Evolutionary conservation across 2,888 invertebrate genomes (phyloP), one percentile per base, ranked within the genome.

Genomic region (Dyspetes luteomarginatus): DNA sequence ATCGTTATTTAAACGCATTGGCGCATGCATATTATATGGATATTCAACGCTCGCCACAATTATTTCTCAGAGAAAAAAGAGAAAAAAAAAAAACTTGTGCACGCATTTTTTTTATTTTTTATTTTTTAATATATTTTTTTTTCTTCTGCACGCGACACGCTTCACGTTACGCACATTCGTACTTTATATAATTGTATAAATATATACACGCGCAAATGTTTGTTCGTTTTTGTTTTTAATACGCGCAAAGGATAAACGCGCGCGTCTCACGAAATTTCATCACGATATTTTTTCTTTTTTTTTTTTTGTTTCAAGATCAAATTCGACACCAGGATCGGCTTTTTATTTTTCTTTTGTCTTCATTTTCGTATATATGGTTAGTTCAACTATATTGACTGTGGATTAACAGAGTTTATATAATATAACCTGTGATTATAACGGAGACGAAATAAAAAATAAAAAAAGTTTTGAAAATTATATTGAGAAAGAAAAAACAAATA

Each of bases 181-280:
- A 81, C 65, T 78, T 75, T 19, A 69, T 50, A 28, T 73, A 74
- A 55, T 30, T 68, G 67, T 71, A 81, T 79, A 83, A 81, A 75
- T 83, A 82, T 79, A 82, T 79, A 79, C 76, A 82, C 78, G 79
- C 74, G 79, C 68, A 41, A 64, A 68, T 64, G n/a, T n/a, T n/a
- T n/a, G n/a, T n/a, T n/a, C n/a, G n/a, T n/a, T n/a, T n/a, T n/a
- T n/a, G n/a, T n/a, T n/a, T 56, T 36, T 56, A 58, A 24, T 26
- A 65, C 68, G 71, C 75, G 64, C 58, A 56, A 45, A 68, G 52
- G 36, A 12, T 24, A 28, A 50, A 24, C 50, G 60, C 62, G 56
- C 48, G 30, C 50, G n/a, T 55, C 62, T 41, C 56, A 55, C 69
- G 68, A 28, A 28, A 58, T 50, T 30, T 69, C 65, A 55, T 64